Evolutionary conservation across 1,140 invertebrate species (phyloP).

Genomic region (Conopomorpha cramerella): DNA sequence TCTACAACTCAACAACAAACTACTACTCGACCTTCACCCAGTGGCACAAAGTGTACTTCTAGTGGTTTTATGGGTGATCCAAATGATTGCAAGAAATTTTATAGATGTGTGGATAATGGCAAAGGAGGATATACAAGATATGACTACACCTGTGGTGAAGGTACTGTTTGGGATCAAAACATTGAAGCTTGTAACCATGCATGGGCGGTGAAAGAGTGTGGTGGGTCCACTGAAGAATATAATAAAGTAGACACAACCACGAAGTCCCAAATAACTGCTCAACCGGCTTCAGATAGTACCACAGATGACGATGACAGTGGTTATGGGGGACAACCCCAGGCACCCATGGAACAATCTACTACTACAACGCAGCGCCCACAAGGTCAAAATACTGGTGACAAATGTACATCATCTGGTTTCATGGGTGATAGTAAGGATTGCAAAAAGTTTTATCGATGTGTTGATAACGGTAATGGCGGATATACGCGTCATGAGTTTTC

Average conservation of each 20-base stretch:
- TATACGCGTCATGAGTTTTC: slow-evolving; percentile 64
- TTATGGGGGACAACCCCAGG: no score
- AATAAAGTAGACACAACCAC: slow-evolving; percentile 2
- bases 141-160: slow-evolving; percentile 65
- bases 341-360: slow-evolving; percentile 4
- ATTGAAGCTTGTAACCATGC: slow-evolving; percentile 60
- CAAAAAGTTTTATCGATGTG: slow-evolving; percentile 69
- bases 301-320: no score
- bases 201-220: slow-evolving; percentile 43
- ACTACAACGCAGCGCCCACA: slow-evolving; percentile 6
- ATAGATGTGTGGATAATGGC: slow-evolving; percentile 66
- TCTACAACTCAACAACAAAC: slow-evolving; percentile 6
- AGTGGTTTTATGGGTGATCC: slow-evolving; percentile 58
- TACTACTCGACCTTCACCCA: slow-evolving; percentile 5
- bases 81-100: slow-evolving; percentile 63
- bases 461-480: slow-evolving; percentile 61
- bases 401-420: slow-evolving; percentile 52
- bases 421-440: slow-evolving; percentile 42
- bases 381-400: slow-evolving; percentile 6
- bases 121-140: slow-evolving; percentile 62
- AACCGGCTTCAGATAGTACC: slow-evolving; percentile 6
- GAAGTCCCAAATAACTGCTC: slow-evolving; percentile 1
- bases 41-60: slow-evolving; percentile 15
- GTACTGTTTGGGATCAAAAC: slow-evolving; percentile 65
- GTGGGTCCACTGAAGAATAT: slow-evolving; percentile 5